A percentile compares a stretch with the other conserved stretches of the same genome.
These are phyloP conservation scores for Chiloscyllium punctatum DNA, from an alignment of 2,797 vertebrate genomes.

Conservation along the genomic window DNA sequence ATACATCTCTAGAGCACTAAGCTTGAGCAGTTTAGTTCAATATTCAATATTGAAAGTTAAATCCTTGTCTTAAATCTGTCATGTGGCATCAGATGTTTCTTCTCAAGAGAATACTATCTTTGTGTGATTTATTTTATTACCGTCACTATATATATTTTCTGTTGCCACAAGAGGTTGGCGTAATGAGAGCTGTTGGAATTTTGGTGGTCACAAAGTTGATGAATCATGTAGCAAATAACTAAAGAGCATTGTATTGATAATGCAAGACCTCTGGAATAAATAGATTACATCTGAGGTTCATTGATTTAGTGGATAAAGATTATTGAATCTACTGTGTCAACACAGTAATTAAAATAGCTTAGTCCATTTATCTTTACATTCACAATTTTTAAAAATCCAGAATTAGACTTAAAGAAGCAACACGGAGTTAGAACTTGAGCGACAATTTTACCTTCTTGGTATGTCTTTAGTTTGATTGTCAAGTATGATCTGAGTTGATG, in stretches of 20 bases:
- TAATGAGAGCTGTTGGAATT: not conserved
- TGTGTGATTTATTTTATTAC: not conserved
- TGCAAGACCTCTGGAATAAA: not conserved
- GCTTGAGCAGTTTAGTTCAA: not conserved
- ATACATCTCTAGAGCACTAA: not conserved
- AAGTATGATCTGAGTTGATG: not conserved
- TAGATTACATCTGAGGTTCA: not conserved
- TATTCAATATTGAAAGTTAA: not conserved
- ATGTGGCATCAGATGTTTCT: not conserved
- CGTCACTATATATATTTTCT: no score
- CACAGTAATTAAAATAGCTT: not conserved
- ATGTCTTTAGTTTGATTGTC: not conserved
- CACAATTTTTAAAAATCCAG: not conserved
- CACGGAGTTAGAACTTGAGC: not conserved
- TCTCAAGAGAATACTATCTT: no score
- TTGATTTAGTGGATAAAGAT: not conserved
- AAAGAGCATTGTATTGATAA: not conserved
- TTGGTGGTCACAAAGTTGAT: not conserved
- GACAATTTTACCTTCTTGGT: not conserved
- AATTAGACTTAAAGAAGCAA: not conserved
- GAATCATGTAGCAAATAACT: not conserved
- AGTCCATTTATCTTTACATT: not conserved
- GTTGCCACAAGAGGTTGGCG: not conserved
- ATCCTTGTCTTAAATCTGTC: not conserved
- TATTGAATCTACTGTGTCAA: not conserved